Conservation (phyloP, 1,140 invertebrate species). For the Andricus grossulariae region DNA sequence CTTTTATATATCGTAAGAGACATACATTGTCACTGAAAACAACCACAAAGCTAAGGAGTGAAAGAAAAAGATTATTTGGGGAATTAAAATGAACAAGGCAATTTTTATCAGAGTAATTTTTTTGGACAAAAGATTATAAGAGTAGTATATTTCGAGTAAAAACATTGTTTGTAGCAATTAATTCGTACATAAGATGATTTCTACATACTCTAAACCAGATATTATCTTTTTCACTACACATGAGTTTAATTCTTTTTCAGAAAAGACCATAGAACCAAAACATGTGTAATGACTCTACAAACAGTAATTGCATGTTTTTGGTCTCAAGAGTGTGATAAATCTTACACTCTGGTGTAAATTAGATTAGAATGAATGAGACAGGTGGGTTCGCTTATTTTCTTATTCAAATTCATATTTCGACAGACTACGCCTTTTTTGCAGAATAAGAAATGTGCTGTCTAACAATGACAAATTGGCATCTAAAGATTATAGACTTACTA, state of each 20-base stretch:
- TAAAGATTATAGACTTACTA: no score
- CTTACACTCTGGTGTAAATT: conserved; percentile 23
- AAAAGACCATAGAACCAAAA: background rate
- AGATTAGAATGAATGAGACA: conserved; percentile 16
- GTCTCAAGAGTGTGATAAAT: conserved; percentile 28
- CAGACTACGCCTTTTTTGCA: background rate
- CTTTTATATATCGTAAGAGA: conserved; percentile 4
- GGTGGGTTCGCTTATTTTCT: conserved; percentile 2
- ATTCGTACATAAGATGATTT: no score
- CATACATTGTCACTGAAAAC: conserved; percentile 11
- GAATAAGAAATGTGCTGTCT: background rate
- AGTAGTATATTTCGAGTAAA: no score
- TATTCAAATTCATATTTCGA: conserved; percentile 13
- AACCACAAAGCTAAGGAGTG: background rate
- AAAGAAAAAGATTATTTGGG: conserved; percentile 4
- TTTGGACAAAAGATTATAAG: no score
- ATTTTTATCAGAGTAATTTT: no score
- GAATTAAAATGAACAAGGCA: background rate
- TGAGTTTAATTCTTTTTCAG: background rate
- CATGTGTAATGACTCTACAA: background rate
- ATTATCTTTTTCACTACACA: no score
- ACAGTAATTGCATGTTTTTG: background rate
- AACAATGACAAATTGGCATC: no score
- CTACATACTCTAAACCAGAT: no score
- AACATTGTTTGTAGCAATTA: no score